Evolutionary conservation across 2,113 vertebrate species (phyloP).

Genomic region (Cnemophilus loriae): DNA sequence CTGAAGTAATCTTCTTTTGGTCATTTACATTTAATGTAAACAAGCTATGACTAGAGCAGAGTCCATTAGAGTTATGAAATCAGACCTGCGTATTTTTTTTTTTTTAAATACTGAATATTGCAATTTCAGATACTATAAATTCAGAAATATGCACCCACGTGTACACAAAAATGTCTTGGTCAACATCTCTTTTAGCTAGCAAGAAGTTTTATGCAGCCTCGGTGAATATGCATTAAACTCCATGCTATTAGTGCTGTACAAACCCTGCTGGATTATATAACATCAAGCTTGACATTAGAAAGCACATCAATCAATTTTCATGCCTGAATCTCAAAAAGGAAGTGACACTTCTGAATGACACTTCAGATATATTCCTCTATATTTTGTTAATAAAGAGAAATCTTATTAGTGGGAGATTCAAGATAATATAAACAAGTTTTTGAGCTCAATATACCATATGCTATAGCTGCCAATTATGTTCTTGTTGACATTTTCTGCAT

Average conservation of each 20-base stretch:
- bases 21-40: not conserved
- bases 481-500: constrained; percentile 56
- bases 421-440: constrained; percentile 27
- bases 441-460: constrained; percentile 46
- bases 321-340: not conserved
- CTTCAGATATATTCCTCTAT: not conserved
- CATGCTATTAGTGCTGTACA: not conserved
- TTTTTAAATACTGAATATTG: not conserved
- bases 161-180: not conserved
- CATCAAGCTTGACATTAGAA: not conserved
- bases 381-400: constrained; percentile 15
- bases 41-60: not conserved
- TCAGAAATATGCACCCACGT: not conserved
- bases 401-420: constrained; percentile 20
- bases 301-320: not conserved
- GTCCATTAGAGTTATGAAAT: not conserved
- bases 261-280: not conserved
- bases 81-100: not conserved
- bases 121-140: not conserved
- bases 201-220: not conserved
- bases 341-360: not conserved
- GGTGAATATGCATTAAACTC: not conserved
- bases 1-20: not conserved
- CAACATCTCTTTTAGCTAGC: not conserved
- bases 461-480: constrained; percentile 37